Evolutionary conservation across 2,888 invertebrate species (phyloP).

Genomic region (Nematopogon swammerdamellus): DNA sequence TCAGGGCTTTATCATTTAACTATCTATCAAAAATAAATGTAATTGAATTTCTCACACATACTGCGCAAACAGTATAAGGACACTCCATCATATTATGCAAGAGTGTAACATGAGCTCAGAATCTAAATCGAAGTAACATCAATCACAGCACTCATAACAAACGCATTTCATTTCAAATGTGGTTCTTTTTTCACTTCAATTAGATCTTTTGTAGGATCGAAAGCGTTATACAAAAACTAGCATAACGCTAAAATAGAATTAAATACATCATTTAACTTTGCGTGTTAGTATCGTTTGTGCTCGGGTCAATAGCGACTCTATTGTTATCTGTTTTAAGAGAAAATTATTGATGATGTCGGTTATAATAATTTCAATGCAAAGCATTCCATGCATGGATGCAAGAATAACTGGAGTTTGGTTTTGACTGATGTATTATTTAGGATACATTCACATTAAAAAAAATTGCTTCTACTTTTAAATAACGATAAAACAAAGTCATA

Average conservation of each 20-base stretch:
- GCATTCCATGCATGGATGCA: no score
- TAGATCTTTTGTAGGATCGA: conserved; percentile 44
- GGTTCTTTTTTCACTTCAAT: conserved; percentile 51
- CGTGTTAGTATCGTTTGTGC: conserved; percentile 16
- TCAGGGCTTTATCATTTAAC: no score
- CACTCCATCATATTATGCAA: no score
- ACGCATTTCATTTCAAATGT: no score
- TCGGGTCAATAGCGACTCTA: conserved; percentile 14
- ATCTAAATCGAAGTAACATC: conserved; percentile 22
- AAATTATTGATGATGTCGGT: not conserved
- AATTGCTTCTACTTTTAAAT: no score
- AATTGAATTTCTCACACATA: no score
- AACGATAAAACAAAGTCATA: no score
- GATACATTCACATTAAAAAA: no score
- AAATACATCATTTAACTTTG: conserved; percentile 37
- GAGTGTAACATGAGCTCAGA: not conserved
- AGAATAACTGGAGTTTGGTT: no score
- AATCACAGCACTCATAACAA: conserved; percentile 34
- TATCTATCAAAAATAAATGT: no score
- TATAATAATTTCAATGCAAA: not conserved
- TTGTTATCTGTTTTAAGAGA: not conserved
- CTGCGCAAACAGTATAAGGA: no score
- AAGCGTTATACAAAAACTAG: conserved; percentile 25
- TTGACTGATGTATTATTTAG: no score
- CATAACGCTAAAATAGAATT: conserved; percentile 38